Conservation (phyloP, 2,888 invertebrate genomes). For the Meteorus cinctellus region DNA sequence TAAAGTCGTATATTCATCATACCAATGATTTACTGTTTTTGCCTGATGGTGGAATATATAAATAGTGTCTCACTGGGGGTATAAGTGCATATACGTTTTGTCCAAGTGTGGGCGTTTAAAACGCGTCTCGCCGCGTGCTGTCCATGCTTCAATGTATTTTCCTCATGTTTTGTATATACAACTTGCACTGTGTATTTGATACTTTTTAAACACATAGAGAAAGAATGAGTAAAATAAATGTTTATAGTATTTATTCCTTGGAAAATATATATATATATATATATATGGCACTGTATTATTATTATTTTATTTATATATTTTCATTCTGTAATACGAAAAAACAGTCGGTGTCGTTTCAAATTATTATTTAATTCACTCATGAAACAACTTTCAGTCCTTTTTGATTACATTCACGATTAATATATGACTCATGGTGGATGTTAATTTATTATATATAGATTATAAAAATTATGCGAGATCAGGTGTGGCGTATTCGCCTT, state of each 20-base stretch:
- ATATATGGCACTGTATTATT: too few relatives aligned
- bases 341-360: conserved; percentile 4
- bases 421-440: conserved; percentile 6
- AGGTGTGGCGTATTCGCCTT: conserved; percentile 22
- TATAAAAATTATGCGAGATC: conserved; percentile 16
- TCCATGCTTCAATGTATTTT: conserved; percentile 29
- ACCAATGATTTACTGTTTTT: conserved; percentile 64
- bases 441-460: conserved; percentile 3
- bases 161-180: conserved; percentile 32
- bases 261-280: too few relatives aligned
- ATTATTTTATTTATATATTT: too few relatives aligned
- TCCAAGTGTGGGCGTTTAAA: conserved; percentile 31
- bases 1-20: conserved; percentile 61
- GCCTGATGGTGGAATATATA: conserved; percentile 43
- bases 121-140: conserved; percentile 24
- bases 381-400: conserved; percentile 10
- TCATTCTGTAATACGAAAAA: too few relatives aligned
- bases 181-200: conserved; percentile 16
- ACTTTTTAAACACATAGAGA: neutral
- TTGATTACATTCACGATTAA: neutral
- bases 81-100: neutral
- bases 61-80: neutral
- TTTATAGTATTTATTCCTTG: too few relatives aligned
- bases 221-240: too few relatives aligned
- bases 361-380: conserved; percentile 15